phyloP scores from a whole-genome alignment of 2,797 vertebrate species.

The Gallinago nigripennis region DNA sequence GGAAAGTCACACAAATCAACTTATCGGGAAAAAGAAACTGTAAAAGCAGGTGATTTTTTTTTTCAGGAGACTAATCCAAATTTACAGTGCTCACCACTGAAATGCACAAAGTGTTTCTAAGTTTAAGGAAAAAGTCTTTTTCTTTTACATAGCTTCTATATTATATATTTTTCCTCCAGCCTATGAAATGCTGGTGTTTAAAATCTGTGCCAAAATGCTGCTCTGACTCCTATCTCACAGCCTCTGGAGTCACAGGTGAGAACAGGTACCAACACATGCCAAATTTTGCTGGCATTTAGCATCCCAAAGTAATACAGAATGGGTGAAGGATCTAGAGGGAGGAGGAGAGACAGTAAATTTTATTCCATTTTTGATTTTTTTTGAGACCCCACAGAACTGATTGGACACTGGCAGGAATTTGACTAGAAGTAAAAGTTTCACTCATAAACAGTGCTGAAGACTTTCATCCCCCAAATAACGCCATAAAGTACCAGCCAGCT shows the following conservation, averaged over 20 bases:
- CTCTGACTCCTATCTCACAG: neutral
- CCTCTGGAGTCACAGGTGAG: neutral
- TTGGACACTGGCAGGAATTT: neutral
- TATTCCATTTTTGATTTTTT: neutral
- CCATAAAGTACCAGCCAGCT: neutral
- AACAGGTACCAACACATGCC: rapidly evolving
- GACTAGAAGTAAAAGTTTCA: neutral
- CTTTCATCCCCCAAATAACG: neutral
- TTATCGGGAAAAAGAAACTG: neutral
- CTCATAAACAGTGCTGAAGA: rapidly evolving
- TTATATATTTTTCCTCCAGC: neutral
- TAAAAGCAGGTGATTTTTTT: neutral
- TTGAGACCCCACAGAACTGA: neutral
- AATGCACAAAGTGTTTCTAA: neutral
- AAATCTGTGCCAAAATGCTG: neutral
- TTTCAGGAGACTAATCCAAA: neutral
- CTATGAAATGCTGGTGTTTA: rapidly evolving
- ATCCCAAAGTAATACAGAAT: neutral
- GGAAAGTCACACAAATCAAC: neutral
- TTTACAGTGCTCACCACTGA: neutral
- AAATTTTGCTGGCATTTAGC: neutral
- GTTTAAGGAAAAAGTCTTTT: neutral
- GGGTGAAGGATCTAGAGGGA: neutral
- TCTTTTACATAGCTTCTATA: neutral
- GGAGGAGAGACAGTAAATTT: neutral